These are phyloP conservation scores for Podarcis lilfordi DNA, from an alignment of 2,797 vertebrate species.

Conservation along the genomic window DNA sequence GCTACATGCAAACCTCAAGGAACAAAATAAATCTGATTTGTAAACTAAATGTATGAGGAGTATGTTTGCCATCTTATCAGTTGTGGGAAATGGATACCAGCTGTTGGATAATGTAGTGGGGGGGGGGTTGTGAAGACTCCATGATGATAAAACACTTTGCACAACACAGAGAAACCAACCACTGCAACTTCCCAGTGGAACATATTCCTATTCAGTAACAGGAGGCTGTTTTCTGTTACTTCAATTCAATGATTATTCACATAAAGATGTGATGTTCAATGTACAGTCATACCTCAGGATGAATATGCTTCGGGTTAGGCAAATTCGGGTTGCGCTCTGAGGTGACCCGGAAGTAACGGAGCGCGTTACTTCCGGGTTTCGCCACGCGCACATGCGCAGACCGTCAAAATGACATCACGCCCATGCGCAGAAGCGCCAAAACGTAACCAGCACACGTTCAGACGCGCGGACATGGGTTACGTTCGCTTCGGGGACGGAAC, in stretches of 20 bases:
- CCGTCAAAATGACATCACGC: too few relatives aligned
- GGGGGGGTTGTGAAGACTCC: constrained; percentile 1
- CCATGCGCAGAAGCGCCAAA: too few relatives aligned
- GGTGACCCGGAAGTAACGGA: too few relatives aligned
- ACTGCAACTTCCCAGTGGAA: neutral
- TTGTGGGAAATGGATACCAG: constrained; percentile 41
- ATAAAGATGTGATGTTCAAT: neutral
- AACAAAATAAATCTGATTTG: constrained; percentile 46
- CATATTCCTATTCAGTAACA: neutral
- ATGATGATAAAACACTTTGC: constrained; percentile 1
- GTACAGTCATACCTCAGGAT: neutral
- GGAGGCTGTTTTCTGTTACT: neutral
- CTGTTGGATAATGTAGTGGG: constrained; percentile 16
- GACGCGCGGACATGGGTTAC: too few relatives aligned
- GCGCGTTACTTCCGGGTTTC: too few relatives aligned
- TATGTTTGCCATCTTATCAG: constrained; percentile 39
- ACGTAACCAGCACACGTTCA: fast-evolving
- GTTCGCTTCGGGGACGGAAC: too few relatives aligned
- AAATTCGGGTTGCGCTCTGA: too few relatives aligned
- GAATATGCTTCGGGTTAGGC: too few relatives aligned
- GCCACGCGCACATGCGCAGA: too few relatives aligned
- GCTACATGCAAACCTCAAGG: constrained; percentile 31
- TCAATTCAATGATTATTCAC: neutral
- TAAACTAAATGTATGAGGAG: constrained; percentile 41
- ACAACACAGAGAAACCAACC: neutral